phyloP scores from a whole-genome alignment of 2,888 invertebrate species.

The Cephus runcator region DNA sequence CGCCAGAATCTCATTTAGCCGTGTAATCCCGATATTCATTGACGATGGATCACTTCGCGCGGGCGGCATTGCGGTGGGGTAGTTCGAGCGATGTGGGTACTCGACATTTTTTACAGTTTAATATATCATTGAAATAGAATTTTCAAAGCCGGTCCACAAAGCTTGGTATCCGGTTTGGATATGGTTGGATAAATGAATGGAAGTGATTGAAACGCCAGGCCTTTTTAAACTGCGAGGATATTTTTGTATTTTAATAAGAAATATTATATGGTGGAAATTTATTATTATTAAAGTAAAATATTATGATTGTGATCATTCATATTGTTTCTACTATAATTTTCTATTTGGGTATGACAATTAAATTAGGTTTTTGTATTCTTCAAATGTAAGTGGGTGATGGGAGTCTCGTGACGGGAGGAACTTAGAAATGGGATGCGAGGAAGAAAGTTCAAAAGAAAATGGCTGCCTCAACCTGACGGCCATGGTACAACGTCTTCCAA shows the following conservation, averaged over 20 bases:
- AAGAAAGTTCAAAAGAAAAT: not conserved
- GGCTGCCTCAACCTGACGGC: not conserved
- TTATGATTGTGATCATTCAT: not conserved
- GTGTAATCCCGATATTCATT: constrained; percentile 57
- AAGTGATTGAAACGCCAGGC: not conserved
- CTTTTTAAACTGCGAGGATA: not conserved
- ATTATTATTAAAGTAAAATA: not conserved
- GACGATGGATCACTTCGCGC: constrained; percentile 45
- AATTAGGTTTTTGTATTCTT: not conserved
- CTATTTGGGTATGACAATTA: not conserved
- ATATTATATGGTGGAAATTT: not conserved
- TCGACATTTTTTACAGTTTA: constrained; percentile 31
- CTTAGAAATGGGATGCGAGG: not conserved
- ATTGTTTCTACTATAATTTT: not conserved
- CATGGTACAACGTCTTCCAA: not conserved
- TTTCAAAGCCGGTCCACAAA: not conserved
- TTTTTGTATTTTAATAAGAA: not conserved
- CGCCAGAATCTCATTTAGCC: constrained; percentile 63
- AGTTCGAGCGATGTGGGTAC: constrained; percentile 6
- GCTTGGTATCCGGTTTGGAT: not conserved
- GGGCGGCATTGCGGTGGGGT: constrained; percentile 39
- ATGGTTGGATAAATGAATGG: constrained; percentile 15
- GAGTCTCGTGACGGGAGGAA: not conserved
- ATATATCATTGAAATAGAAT: constrained; percentile 37
- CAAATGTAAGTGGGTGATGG: not conserved